These are phyloP conservation scores for Coracopsis vasa DNA, from an alignment of 2,113 vertebrate species.

Conservation along the genomic window DNA sequence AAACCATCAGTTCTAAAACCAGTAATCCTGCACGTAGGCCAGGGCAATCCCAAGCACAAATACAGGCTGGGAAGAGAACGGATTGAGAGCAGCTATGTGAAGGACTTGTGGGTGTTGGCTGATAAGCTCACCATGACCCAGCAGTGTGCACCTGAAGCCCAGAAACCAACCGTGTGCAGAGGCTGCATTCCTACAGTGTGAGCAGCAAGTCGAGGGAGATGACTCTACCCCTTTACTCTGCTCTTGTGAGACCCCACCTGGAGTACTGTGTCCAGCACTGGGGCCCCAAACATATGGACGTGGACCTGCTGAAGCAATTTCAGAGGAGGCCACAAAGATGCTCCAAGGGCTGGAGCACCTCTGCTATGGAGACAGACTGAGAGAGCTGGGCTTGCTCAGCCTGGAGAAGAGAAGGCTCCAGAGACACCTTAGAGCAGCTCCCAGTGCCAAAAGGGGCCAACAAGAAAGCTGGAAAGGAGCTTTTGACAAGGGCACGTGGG, in stretches of 20 bases:
- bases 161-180: not conserved
- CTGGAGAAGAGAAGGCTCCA: not conserved
- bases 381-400: not conserved
- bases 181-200: not conserved
- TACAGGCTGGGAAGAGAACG: not conserved
- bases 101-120: not conserved
- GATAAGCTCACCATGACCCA: not conserved
- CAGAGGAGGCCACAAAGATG: not conserved
- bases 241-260: not conserved
- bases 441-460: not conserved
- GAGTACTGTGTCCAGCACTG: not conserved
- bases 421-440: not conserved
- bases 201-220: not conserved
- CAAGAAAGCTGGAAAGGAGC: not conserved
- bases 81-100: not conserved
- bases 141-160: not conserved
- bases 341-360: not conserved
- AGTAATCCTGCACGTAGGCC: not conserved
- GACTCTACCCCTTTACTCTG: not conserved
- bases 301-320: not conserved
- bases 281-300: not conserved
- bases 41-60: not conserved
- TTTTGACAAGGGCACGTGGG: not conserved
- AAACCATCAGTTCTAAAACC: not conserved
- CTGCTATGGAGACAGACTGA: not conserved